phyloP scores from a whole-genome alignment of 2,888 invertebrate species.

The Cosmia trapezina region DNA sequence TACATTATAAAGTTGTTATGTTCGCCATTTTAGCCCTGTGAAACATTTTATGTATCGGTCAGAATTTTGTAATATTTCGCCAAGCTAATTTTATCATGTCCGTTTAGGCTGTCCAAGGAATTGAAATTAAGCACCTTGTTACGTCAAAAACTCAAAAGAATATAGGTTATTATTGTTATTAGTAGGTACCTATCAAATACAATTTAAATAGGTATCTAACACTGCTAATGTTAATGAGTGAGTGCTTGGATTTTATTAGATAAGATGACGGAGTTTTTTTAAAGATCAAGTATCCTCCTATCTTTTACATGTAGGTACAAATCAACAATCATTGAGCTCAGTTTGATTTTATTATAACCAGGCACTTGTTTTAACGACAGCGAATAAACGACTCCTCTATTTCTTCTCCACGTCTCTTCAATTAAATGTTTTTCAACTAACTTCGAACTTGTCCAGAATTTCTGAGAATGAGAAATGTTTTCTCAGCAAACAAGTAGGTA shows the following conservation, averaged over 20 bases:
- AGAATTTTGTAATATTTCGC: slow-evolving; percentile 5
- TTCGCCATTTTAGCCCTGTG: slow-evolving; percentile 26
- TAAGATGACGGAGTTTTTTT: slow-evolving; percentile 11
- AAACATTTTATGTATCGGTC: slow-evolving; percentile 24
- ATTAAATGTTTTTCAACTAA: slow-evolving; percentile 41
- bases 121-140: slow-evolving; percentile 7
- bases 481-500: slow-evolving; percentile 43
- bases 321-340: neutral
- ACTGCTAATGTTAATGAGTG: neutral
- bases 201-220: neutral
- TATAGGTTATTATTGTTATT: neutral
- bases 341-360: neutral
- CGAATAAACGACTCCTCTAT: slow-evolving; percentile 6
- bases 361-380: neutral
- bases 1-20: slow-evolving; percentile 44
- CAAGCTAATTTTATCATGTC: slow-evolving; percentile 17
- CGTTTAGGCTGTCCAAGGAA: neutral
- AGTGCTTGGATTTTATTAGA: neutral
- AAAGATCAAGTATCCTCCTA: neutral
- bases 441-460: slow-evolving; percentile 26
- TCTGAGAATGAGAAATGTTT: slow-evolving; percentile 47
- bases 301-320: neutral
- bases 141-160: neutral
- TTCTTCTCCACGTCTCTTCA: slow-evolving; percentile 17
- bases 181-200: neutral